Evolutionary conservation across 2,113 vertebrate genomes (phyloP), one percentile per base, ranked within the genome.

Genomic region (Meriones unguiculatus): DNA sequence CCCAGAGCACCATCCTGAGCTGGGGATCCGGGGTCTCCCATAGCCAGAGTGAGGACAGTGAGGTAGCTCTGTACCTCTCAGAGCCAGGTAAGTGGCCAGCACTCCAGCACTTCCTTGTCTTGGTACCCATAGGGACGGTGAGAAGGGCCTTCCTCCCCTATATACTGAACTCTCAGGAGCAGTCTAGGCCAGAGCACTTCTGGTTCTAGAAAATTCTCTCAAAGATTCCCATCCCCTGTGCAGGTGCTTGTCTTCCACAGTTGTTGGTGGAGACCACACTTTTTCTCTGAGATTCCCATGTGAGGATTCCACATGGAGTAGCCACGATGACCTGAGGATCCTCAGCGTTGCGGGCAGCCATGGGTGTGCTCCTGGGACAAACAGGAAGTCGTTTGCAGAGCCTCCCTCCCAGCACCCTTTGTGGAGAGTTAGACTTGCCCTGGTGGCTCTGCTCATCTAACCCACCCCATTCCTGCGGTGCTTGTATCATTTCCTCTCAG

Each of bases 191-290:
- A 38, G 54, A 38, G 2, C 32, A 32, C 12, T 12, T 4, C 28
- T 46, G 14, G 2, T 32, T 18, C 32, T 30, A 24, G 72, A 62
- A 76, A 32, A 20, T 13, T 0, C 69, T 52, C 72, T 65, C n/a
- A 35, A 13, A 1, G 12, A 3, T 12, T 5, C 2, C 65, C 41
- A 13, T 50, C 0, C 0, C 9, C 22, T 30, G 3, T 25, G 2
- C 2, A 64, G 59, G 30, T 5, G 13, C 24, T 54, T 2, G 0
- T 5, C n/a, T 38, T 6, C 12, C 82, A 75, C 57, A 12, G 2
- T 4, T 17, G 52, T 54, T 28, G 17, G 15, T 1, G 25, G 32
- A 22, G 38, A 8, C 20, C 20, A 13, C 18, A 35, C 64, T 0
- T 32, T 17, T 64, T 81, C 75, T 50, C 81, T 2, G 20, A 38